These are phyloP conservation scores for Siphamia tubifer DNA, from an alignment of 2,113 vertebrate species.

Conservation along the genomic window DNA sequence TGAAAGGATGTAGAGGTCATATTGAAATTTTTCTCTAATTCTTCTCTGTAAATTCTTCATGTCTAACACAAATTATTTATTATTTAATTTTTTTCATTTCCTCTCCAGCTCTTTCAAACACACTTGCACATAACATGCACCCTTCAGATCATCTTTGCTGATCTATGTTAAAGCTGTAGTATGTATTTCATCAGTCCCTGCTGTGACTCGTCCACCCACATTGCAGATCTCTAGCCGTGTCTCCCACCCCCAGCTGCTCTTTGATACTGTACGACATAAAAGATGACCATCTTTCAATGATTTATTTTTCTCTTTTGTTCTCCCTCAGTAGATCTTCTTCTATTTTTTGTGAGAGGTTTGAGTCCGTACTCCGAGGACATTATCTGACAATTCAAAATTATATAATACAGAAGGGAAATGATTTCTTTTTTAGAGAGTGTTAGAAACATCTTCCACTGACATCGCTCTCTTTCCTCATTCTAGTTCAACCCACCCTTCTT, in stretches of 20 bases:
- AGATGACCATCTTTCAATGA: slow-evolving; percentile 66
- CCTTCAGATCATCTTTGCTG: slow-evolving; percentile 32
- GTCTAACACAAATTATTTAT: neutral
- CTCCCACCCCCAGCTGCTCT: slow-evolving; percentile 52
- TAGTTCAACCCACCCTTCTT: slow-evolving; percentile 14
- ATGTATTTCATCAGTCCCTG: slow-evolving; percentile 72
- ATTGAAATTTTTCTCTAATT: neutral
- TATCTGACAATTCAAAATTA: slow-evolving; percentile 31
- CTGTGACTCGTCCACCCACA: slow-evolving; percentile 64
- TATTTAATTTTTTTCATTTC: slow-evolving; percentile 1
- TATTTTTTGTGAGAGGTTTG: slow-evolving; percentile 31
- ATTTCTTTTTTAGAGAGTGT: slow-evolving; percentile 36
- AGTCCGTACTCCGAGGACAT: slow-evolving; percentile 34
- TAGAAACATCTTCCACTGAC: slow-evolving; percentile 38
- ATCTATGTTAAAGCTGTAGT: slow-evolving; percentile 39
- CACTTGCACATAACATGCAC: neutral
- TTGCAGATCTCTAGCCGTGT: slow-evolving; percentile 61
- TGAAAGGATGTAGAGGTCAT: neutral
- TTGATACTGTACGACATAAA: slow-evolving; percentile 61
- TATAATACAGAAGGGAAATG: slow-evolving; percentile 55
- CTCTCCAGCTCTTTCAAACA: neutral
- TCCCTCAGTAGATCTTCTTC: slow-evolving; percentile 25
- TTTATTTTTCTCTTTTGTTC: slow-evolving; percentile 36
- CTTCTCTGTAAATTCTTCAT: neutral
- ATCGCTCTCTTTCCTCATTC: slow-evolving; percentile 25